Evolutionary conservation across 2,888 invertebrate genomes (phyloP).

Genomic region (Erannis defoliaria): DNA sequence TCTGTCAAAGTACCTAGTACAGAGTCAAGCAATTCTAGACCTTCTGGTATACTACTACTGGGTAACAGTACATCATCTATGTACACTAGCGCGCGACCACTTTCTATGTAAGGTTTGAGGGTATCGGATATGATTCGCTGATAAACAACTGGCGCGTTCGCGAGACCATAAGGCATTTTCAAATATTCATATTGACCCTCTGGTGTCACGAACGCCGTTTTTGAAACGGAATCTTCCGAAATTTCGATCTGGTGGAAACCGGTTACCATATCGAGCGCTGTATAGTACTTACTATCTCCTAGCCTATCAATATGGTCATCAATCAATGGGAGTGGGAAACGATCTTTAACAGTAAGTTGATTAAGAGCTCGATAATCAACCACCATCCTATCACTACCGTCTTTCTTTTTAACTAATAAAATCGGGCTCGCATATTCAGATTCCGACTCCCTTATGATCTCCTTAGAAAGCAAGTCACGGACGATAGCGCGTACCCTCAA

Average conservation of each 20-base stretch:
- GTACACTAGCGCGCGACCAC: slow-evolving; percentile 27
- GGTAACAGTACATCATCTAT: slow-evolving; percentile 5
- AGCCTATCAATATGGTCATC: slow-evolving; percentile 20
- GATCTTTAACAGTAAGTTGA: not conserved
- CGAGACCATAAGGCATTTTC: slow-evolving; percentile 43
- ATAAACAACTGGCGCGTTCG: slow-evolving; percentile 40
- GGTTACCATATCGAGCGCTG: slow-evolving; percentile 4
- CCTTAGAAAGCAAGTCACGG: slow-evolving; percentile 11
- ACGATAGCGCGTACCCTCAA: slow-evolving; percentile 11
- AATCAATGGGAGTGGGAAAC: slow-evolving; percentile 9
- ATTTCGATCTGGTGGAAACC: slow-evolving; percentile 20
- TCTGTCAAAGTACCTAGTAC: slow-evolving; percentile 4
- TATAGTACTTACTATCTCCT: not conserved
- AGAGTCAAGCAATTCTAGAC: not conserved
- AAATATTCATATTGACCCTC: slow-evolving; percentile 35
- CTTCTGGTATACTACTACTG: not conserved
- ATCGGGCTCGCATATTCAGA: slow-evolving; percentile 21
- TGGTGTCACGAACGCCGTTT: slow-evolving; percentile 1
- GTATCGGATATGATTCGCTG: slow-evolving; percentile 34
- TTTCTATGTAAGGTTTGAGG: slow-evolving; percentile 10
- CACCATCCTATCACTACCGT: slow-evolving; percentile 10
- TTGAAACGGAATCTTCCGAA: not conserved
- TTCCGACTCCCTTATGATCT: slow-evolving; percentile 26
- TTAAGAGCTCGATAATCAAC: slow-evolving; percentile 11
- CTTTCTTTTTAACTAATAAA: slow-evolving; percentile 19